Evolutionary conservation across 2,888 invertebrate genomes (phyloP).

Genomic region (Chrysolina oricalcia): DNA sequence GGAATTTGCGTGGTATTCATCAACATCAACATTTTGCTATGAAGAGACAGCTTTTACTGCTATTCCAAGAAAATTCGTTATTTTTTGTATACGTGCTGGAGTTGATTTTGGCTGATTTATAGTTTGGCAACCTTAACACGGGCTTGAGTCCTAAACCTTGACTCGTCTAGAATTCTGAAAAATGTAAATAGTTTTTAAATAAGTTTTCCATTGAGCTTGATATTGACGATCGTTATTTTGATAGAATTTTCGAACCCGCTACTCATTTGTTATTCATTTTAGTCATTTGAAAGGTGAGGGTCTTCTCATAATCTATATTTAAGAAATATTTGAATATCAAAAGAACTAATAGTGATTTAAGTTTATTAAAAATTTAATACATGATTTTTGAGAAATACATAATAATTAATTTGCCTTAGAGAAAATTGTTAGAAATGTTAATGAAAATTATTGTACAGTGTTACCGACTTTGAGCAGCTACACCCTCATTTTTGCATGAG

Average conservation of each 20-base stretch:
- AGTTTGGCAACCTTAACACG: constrained; percentile 4
- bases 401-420: no score
- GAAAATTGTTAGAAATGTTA: no score
- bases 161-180: constrained; percentile 1
- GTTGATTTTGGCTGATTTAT: neutral
- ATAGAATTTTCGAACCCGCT: neutral
- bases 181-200: neutral
- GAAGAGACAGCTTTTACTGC: neutral
- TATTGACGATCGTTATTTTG: neutral
- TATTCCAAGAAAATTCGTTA: neutral
- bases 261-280: no score
- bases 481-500: no score
- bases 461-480: no score
- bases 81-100: neutral
- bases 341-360: no score
- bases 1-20: neutral
- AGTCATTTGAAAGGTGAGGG: no score
- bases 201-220: constrained; percentile 20
- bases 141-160: neutral
- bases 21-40: constrained; percentile 15
- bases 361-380: no score
- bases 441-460: no score
- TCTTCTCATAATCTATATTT: no score
- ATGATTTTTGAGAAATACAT: no score
- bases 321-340: no score